phyloP scores from a whole-genome alignment of 2,888 invertebrate species.

The Tenthredo amoena region DNA sequence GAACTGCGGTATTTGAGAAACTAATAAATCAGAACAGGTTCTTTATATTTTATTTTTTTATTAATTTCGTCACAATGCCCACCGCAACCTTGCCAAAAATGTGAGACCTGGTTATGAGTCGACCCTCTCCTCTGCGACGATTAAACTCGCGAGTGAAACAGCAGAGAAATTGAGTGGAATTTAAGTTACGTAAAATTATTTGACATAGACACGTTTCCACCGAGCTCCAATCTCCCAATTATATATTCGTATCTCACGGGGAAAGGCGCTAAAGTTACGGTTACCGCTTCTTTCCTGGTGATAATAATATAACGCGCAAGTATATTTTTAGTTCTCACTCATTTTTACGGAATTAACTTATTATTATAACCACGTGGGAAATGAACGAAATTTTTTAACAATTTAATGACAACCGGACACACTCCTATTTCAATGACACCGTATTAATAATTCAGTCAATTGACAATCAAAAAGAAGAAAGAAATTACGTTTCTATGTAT shows the following conservation, averaged over 20 bases:
- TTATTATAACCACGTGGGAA: neutral
- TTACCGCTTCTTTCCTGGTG: conserved; percentile 5
- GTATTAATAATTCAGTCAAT: neutral
- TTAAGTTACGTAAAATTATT: conserved; percentile 14
- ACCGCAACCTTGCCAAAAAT: conserved; percentile 40
- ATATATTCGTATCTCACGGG: conserved; percentile 12
- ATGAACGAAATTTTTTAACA: neutral
- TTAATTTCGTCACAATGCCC: neutral
- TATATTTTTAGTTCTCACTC: neutral
- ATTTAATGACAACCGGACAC: neutral
- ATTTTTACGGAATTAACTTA: neutral
- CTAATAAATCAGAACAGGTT: neutral
- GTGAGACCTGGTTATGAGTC: neutral
- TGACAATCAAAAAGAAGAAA: neutral
- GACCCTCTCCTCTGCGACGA: neutral
- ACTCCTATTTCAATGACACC: neutral
- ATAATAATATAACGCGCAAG: neutral
- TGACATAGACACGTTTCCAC: conserved; percentile 13
- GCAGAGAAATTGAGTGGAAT: conserved; percentile 29
- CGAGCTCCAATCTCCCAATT: neutral
- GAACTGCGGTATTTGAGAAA: neutral
- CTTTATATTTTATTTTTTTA: neutral
- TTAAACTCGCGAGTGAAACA: neutral
- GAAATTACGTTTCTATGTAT: neutral
- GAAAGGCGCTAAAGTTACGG: conserved; percentile 4